A percentile compares a stretch with the other conserved stretches of the same genome.
These are phyloP conservation scores for Acromyrmex charruanus DNA, from an alignment of 1,140 invertebrate species.

Conservation along the genomic window DNA sequence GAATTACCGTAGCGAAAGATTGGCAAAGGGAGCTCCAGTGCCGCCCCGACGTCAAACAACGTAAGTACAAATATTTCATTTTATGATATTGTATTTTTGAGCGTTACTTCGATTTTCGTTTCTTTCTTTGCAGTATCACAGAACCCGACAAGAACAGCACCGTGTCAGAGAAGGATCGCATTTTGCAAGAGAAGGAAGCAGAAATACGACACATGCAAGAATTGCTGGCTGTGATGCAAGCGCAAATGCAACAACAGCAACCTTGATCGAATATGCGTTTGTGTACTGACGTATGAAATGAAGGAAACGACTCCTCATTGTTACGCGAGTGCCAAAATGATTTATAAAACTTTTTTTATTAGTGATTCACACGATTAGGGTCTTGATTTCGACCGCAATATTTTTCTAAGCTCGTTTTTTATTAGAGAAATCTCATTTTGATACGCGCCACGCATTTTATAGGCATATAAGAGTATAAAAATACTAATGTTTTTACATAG, in stretches of 20 bases:
- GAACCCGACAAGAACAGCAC: conserved; percentile 84
- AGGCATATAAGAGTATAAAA: conserved; percentile 31
- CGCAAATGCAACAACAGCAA: conserved; percentile 93
- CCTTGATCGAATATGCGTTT: conserved; percentile 79
- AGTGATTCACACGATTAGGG: conserved; percentile 31
- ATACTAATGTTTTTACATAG: conserved; percentile 12
- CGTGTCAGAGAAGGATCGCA: conserved; percentile 92
- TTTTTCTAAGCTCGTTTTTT: conserved; percentile 58
- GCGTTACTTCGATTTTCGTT: background rate
- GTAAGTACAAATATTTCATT: conserved; percentile 85
- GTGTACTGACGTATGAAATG: conserved; percentile 54
- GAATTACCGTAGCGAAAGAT: conserved; percentile 96
- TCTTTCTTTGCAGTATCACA: conserved; percentile 71
- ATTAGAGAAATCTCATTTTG: conserved; percentile 33
- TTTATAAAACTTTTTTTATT: conserved; percentile 55
- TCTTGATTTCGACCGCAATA: conserved; percentile 29
- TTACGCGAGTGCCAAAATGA: conserved; percentile 83
- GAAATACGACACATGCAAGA: conserved; percentile 97
- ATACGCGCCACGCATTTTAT: conserved; percentile 18
- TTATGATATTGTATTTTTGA: background rate
- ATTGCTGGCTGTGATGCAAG: conserved; percentile 98
- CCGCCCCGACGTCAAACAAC: conserved; percentile 90
- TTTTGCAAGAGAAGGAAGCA: conserved; percentile 95
- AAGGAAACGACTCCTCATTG: conserved; percentile 64
- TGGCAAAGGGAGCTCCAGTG: conserved; percentile 93